phyloP scores from a whole-genome alignment of 2,888 invertebrate species.

The Lobophora halterata region DNA sequence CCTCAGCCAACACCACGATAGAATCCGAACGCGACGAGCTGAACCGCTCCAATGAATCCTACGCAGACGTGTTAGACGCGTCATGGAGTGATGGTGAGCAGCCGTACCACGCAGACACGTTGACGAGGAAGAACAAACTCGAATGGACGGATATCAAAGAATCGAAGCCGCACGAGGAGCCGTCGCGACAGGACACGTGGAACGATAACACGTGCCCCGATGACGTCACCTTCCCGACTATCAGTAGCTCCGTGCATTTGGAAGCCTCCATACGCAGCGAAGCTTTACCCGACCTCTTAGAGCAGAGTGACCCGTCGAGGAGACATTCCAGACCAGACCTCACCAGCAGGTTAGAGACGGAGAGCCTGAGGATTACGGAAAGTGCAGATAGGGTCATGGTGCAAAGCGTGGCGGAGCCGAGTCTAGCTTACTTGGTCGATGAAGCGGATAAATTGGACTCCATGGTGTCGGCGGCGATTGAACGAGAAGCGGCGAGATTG shows the following conservation, averaged over 20 bases:
- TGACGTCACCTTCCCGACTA: conserved; percentile 90
- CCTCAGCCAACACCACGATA: conserved; percentile 55
- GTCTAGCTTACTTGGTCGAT: conserved; percentile 64
- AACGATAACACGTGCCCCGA: conserved; percentile 90
- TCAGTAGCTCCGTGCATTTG: conserved; percentile 88
- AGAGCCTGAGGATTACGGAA: conserved; percentile 38
- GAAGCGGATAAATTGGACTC: conserved; percentile 81
- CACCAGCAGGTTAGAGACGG: conserved; percentile 56
- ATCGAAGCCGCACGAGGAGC: conserved; percentile 38
- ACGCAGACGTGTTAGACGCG: conserved; percentile 64
- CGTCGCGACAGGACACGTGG: conserved; percentile 83
- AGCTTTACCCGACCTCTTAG: conserved; percentile 67
- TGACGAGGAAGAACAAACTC: conserved; percentile 41
- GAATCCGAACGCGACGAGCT: conserved; percentile 64
- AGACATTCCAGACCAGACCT: conserved; percentile 61
- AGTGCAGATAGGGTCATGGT: conserved; percentile 41
- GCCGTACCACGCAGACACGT: conserved; percentile 34
- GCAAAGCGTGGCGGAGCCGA: conserved; percentile 56
- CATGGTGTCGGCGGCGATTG: conserved; percentile 87
- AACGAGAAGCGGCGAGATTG: conserved; percentile 87
- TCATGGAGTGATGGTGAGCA: conserved; percentile 64
- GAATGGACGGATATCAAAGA: conserved; percentile 61
- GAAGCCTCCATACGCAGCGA: conserved; percentile 85
- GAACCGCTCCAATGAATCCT: conserved; percentile 74
- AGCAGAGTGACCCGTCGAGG: conserved; percentile 54